phyloP scores from a whole-genome alignment of 2,797 vertebrate genomes.

The Notoglanidium macrostoma region DNA sequence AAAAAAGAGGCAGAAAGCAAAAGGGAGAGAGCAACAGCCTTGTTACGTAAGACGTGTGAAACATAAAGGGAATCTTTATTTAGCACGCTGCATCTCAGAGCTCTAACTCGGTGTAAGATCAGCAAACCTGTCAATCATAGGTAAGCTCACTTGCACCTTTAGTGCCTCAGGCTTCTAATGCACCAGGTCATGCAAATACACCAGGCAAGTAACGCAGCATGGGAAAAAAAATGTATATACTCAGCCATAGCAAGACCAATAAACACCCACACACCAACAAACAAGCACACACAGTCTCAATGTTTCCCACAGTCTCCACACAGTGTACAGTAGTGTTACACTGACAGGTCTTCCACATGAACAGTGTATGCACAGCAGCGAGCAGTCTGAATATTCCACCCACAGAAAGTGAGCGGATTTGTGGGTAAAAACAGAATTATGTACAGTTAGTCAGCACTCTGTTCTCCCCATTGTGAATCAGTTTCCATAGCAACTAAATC shows the following conservation, averaged over 20 bases:
- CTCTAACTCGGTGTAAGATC: slow-evolving; percentile 37
- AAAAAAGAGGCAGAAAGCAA: slow-evolving; percentile 14
- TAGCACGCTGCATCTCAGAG: slow-evolving; percentile 35
- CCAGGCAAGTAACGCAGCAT: slow-evolving; percentile 1
- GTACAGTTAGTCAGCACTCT: slow-evolving; percentile 66
- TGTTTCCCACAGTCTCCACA: slow-evolving; percentile 10
- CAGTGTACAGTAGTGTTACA: slow-evolving; percentile 14
- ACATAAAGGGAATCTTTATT: slow-evolving; percentile 50
- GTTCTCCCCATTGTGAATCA: slow-evolving; percentile 64
- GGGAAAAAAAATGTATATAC: slow-evolving; percentile 6
- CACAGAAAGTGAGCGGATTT: slow-evolving; percentile 55
- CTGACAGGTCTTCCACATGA: slow-evolving; percentile 39
- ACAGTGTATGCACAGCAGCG: slow-evolving; percentile 33
- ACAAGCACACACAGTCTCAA: background rate
- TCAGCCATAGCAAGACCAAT: slow-evolving; percentile 7
- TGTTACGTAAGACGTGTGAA: slow-evolving; percentile 54
- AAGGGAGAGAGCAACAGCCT: slow-evolving; percentile 10
- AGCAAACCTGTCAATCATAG: slow-evolving; percentile 53
- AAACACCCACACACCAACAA: slow-evolving; percentile 7
- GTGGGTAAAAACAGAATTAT: slow-evolving; percentile 59
- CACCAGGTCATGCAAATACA: slow-evolving; percentile 18
- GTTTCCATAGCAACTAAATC: slow-evolving; percentile 64
- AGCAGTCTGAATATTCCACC: slow-evolving; percentile 52
- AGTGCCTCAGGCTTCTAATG: slow-evolving; percentile 30
- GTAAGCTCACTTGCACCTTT: slow-evolving; percentile 44